A percentile compares a stretch with the other conserved stretches of the same genome.
Evolutionary conservation across 1,140 invertebrate genomes (phyloP).

Genomic region (Matsumurasca onukii): DNA sequence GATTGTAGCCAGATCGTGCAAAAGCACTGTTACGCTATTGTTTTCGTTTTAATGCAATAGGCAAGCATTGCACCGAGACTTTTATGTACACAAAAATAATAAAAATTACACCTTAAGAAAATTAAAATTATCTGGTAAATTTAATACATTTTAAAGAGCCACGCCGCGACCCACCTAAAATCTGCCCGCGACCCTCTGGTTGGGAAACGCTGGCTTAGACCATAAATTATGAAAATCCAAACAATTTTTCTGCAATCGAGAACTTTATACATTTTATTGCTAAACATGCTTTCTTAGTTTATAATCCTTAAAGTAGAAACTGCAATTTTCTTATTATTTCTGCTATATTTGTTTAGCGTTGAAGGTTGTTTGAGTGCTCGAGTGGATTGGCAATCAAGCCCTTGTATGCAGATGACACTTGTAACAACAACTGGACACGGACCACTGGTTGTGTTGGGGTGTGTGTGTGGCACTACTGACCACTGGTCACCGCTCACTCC

Average conservation of each 20-base stretch:
- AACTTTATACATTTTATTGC: no score
- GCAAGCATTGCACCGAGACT: no score
- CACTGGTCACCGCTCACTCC: conserved; percentile 10
- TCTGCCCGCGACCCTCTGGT: not conserved
- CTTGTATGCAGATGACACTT: not conserved
- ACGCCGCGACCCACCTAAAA: not conserved
- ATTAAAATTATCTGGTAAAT: no score
- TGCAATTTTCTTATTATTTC: not conserved
- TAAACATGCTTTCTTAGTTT: not conserved
- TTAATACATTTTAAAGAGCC: not conserved
- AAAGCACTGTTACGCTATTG: not conserved
- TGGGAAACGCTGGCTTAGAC: not conserved
- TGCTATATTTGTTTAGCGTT: not conserved
- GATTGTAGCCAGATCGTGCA: not conserved
- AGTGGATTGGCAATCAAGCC: not conserved
- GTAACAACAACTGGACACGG: not conserved
- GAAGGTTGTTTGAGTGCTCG: not conserved
- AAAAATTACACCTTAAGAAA: no score
- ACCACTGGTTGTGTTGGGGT: not conserved
- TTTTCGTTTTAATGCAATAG: not conserved
- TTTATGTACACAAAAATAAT: no score
- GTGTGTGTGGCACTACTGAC: not conserved
- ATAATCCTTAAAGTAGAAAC: not conserved
- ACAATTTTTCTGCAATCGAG: no score
- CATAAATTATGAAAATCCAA: no score